These are phyloP conservation scores for Bombyx mandarina DNA, from an alignment of 1,140 invertebrate species.

Conservation along the genomic window DNA sequence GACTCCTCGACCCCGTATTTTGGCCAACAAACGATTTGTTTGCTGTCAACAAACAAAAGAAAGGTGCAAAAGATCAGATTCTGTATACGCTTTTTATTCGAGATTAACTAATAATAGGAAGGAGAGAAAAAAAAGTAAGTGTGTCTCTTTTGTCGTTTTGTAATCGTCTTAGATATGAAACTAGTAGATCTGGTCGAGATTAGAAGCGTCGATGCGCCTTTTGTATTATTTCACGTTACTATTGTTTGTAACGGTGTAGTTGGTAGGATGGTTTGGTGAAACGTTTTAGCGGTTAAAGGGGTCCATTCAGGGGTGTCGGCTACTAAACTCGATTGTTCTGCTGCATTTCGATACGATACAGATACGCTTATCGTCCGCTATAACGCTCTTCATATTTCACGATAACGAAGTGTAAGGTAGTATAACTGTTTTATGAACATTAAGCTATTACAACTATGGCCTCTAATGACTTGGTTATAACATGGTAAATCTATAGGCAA, in stretches of 20 bases:
- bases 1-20: constrained; percentile 40
- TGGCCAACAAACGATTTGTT: constrained; percentile 65
- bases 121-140: constrained; percentile 30
- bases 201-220: constrained; percentile 23
- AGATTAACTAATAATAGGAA: constrained; percentile 60
- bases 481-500: no score
- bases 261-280: constrained; percentile 35
- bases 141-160: constrained; percentile 44
- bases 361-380: constrained; percentile 26
- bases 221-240: constrained; percentile 37
- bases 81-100: constrained; percentile 28
- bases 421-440: no score
- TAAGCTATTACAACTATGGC: no score
- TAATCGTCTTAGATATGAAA: constrained; percentile 59
- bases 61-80: constrained; percentile 47
- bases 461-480: no score
- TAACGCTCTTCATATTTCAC: no score
- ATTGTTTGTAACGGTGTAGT: constrained; percentile 28
- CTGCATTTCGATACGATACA: constrained; percentile 30
- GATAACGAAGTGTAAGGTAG: no score
- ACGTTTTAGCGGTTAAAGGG: constrained; percentile 51
- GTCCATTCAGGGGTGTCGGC: constrained; percentile 35
- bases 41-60: constrained; percentile 64
- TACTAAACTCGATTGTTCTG: constrained; percentile 31
- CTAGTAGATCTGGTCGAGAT: constrained; percentile 42